Percentiles rank a stretch among this genome's conserved stretches.
Evolutionary conservation across 2,113 vertebrate species (phyloP).

Genomic region (Varanus salvator): DNA sequence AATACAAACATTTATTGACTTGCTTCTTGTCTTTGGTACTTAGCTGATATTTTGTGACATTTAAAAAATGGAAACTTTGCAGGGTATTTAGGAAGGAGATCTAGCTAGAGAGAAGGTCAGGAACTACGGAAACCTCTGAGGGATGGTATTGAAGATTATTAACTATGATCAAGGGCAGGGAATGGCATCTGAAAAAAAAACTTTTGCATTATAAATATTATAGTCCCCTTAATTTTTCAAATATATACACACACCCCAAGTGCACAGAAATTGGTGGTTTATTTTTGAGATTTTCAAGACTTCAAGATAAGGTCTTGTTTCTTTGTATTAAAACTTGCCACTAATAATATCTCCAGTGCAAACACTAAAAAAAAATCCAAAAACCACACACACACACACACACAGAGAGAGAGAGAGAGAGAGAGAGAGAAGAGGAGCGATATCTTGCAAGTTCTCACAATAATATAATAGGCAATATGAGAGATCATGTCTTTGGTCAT

Average conservation of each 20-base stretch:
- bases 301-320: background rate
- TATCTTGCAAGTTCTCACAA: too few relatives aligned
- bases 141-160: slow-evolving; percentile 60
- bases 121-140: slow-evolving; percentile 54
- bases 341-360: background rate
- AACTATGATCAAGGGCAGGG: slow-evolving; percentile 43
- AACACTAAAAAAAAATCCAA: background rate
- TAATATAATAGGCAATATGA: background rate
- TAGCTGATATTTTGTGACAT: slow-evolving; percentile 76
- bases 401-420: too few relatives aligned
- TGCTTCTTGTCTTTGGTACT: slow-evolving; percentile 61
- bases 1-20: slow-evolving; percentile 72
- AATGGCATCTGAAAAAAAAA: background rate
- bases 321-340: background rate
- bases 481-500: background rate
- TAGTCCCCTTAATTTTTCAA: background rate
- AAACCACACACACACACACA: too few relatives aligned
- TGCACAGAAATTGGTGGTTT: background rate
- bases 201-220: background rate
- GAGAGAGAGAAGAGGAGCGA: too few relatives aligned
- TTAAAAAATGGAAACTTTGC: slow-evolving; percentile 70
- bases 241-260: background rate
- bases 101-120: slow-evolving; percentile 60
- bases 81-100: slow-evolving; percentile 56
- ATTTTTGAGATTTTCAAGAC: background rate